A percentile compares a stretch with the other conserved stretches of the same genome.
These are phyloP conservation scores for Delphinapterus leucas DNA, from an alignment of 2,113 vertebrate genomes.

Conservation along the genomic window DNA sequence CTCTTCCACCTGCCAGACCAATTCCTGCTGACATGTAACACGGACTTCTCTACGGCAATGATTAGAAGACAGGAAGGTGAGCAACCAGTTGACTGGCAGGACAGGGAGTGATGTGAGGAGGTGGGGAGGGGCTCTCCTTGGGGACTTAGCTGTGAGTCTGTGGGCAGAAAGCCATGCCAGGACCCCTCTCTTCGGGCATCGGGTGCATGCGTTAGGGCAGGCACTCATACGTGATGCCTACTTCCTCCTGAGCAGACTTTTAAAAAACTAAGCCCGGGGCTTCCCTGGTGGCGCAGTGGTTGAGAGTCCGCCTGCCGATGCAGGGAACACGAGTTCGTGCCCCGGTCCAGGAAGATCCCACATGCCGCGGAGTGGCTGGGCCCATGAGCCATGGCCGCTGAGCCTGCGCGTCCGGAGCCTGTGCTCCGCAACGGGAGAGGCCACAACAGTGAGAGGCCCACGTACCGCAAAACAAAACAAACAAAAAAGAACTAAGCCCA, in stretches of 20 bases:
- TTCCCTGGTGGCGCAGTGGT: too few species aligned
- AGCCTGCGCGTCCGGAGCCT: too few species aligned
- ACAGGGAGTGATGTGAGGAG: background rate
- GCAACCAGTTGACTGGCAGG: background rate
- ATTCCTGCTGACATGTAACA: background rate
- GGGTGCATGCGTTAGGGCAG: background rate
- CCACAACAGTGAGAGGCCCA: too few species aligned
- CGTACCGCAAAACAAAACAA: too few species aligned
- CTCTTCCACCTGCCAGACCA: background rate
- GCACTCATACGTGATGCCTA: rapidly evolving
- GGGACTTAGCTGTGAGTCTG: background rate
- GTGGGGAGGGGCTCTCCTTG: rapidly evolving
- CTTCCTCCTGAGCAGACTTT: background rate
- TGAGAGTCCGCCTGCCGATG: too few species aligned
- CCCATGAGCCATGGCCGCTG: too few species aligned
- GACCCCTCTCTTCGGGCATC: background rate
- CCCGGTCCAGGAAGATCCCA: too few species aligned
- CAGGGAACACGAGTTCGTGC: too few species aligned
- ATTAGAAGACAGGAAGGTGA: background rate
- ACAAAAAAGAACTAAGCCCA: background rate
- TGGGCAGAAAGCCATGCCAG: too few species aligned
- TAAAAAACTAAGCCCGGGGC: background rate
- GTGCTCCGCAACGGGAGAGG: too few species aligned
- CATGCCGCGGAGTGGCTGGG: too few species aligned
- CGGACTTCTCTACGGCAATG: background rate